Evolutionary conservation across 2,888 invertebrate species (phyloP), one percentile per base, ranked within the genome.

Genomic region (Ganaspis brasiliensis): DNA sequence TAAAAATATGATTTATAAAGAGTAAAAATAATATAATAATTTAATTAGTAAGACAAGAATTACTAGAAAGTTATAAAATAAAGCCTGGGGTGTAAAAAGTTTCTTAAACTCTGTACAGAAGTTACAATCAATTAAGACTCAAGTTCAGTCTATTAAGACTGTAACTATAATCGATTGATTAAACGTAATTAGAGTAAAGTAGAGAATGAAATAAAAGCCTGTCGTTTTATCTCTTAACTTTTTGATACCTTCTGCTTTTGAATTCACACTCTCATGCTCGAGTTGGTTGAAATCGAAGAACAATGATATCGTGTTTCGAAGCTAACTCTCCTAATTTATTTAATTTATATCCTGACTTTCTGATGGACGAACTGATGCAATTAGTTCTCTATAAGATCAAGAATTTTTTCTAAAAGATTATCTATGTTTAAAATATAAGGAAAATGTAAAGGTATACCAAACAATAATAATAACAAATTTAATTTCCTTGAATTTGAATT

Each of bases 41-140:
- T 16, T n/a, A 6, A 49, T 16, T n/a, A 49, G 16, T 6, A 35
- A 49, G 16, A 16, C 14, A 49, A 49, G 49, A 49, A 49, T 49
- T 35, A 52, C 52, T 52, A 8, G 37, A 26, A 14, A 40, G 5
- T 63, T 24, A 63, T 21, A 12, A 40, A 16, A 37, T 19, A 61
- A 61, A 12, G 19, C 19, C 37, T 14, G 14, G 12, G 37, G 35
- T 37, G 12, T 49, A n/a, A 52, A 52, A 19, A 52, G 52, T 52
- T 52, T 52, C 16, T 52, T 2, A 9, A 52, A 16, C 6, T 52
- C 52, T 19, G 52, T 37, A 21, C 19, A 63, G 6, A 67, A 67
- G 67, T 67, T 45, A 67, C 45, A 45, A 67, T 67, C 45, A 67
- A 45, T 67, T 67, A 67, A 45, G 37, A 14, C 21, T 57, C 26